These are phyloP conservation scores for Ricordea florida DNA, from an alignment of 92 coral and sea anemone species.

Conservation along the genomic window DNA sequence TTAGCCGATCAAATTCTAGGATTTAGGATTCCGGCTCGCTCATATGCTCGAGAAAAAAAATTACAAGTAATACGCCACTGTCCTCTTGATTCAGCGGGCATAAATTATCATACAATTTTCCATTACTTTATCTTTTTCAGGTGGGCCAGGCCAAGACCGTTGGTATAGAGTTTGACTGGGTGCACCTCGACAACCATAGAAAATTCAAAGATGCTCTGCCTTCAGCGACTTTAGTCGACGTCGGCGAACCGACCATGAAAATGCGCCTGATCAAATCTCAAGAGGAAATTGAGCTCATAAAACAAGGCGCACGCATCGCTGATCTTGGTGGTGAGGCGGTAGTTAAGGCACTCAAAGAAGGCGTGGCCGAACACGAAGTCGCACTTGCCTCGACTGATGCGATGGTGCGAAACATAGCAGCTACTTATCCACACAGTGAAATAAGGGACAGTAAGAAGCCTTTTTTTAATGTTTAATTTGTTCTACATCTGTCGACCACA, in stretches of 20 bases:
- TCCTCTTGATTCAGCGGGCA: background rate
- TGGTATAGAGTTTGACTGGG: constrained; percentile 84
- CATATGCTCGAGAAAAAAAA: too few species aligned
- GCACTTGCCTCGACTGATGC: constrained; percentile 82
- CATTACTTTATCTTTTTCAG: background rate
- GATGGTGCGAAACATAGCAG: constrained; percentile 91
- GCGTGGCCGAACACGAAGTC: constrained; percentile 81
- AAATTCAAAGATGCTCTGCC: constrained; percentile 83
- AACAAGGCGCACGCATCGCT: constrained; percentile 82
- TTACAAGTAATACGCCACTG: background rate
- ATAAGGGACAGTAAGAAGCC: constrained; percentile 80
- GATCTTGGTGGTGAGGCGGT: constrained; percentile 89
- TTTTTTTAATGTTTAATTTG: background rate
- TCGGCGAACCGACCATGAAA: constrained; percentile 77
- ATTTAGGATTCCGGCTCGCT: too few species aligned
- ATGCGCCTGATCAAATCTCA: constrained; percentile 89
- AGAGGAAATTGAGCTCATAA: constrained; percentile 87
- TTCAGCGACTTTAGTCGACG: constrained; percentile 66
- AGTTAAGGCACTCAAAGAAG: constrained; percentile 67
- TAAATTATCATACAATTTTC: background rate
- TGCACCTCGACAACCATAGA: constrained; percentile 59
- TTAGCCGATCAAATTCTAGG: too few species aligned
- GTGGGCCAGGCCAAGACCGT: constrained; percentile 68
- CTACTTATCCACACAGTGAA: constrained; percentile 78
- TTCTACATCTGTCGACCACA: background rate